Conservation (phyloP, 1,140 invertebrate species). For the Luehdorfia chinensis region DNA sequence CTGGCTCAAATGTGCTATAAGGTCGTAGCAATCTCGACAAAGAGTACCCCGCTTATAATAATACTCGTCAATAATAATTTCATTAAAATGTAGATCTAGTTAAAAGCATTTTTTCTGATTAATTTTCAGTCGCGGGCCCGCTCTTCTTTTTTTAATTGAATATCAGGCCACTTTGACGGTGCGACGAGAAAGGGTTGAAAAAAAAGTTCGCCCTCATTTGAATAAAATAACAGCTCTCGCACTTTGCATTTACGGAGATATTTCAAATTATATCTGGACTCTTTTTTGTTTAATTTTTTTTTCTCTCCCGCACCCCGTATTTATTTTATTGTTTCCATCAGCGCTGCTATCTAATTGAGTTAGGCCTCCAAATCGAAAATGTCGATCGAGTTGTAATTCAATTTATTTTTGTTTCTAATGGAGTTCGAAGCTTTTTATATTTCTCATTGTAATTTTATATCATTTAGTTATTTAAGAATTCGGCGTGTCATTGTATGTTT, state of each 20-base stretch:
- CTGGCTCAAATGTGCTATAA: too few species aligned
- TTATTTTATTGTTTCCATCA: constrained; percentile 76
- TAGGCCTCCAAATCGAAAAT: constrained; percentile 75
- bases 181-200: constrained; percentile 70
- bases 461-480: constrained; percentile 49
- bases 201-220: constrained; percentile 74
- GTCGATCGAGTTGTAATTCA: constrained; percentile 76
- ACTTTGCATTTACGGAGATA: constrained; percentile 77
- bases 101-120: constrained; percentile 78
- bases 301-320: constrained; percentile 70
- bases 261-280: constrained; percentile 77
- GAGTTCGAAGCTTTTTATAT: constrained; percentile 64
- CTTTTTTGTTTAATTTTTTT: constrained; percentile 73
- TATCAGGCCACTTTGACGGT: constrained; percentile 76
- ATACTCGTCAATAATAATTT: constrained; percentile 76
- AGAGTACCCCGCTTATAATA: constrained; percentile 60
- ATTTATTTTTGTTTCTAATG: constrained; percentile 78
- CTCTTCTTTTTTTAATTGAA: constrained; percentile 77
- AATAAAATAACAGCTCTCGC: constrained; percentile 77
- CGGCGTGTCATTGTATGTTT: constrained; percentile 4
- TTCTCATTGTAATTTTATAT: constrained; percentile 64
- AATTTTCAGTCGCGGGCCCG: constrained; percentile 72
- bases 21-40: constrained; percentile 60
- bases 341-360: constrained; percentile 72
- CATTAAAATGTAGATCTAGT: constrained; percentile 77